Percentiles rank a stretch among this genome's conserved stretches.
These are phyloP conservation scores for Hydrolagus affinis DNA, from an alignment of 2,113 vertebrate genomes.

Conservation along the genomic window DNA sequence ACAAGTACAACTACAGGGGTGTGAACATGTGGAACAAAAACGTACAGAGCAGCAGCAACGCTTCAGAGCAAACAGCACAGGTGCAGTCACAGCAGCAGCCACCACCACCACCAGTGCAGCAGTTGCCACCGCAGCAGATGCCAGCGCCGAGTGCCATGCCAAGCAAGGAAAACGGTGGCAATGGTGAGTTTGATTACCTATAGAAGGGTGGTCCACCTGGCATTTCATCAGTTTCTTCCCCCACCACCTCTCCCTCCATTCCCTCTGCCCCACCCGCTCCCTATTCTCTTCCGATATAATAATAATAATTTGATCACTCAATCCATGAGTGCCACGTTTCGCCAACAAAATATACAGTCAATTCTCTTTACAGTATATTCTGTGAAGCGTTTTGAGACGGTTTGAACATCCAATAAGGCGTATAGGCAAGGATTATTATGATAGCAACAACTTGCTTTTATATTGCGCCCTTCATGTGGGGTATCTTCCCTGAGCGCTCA, in stretches of 20 bases:
- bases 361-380: no score
- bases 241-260: neutral
- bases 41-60: conserved; percentile 52
- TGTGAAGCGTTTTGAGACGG: no score
- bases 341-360: no score
- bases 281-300: no score
- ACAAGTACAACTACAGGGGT: conserved; percentile 69
- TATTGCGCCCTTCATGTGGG: no score
- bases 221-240: neutral
- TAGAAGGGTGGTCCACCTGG: neutral
- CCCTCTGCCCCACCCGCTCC: neutral
- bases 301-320: no score
- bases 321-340: no score
- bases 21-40: conserved; percentile 93
- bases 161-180: conserved; percentile 65
- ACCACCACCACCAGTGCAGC: conserved; percentile 44
- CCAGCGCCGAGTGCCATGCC: conserved; percentile 55
- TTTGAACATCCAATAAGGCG: no score
- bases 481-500: no score
- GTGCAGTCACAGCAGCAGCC: conserved; percentile 53
- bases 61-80: conserved; percentile 69
- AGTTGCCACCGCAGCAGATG: conserved; percentile 43
- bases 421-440: no score
- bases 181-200: conserved; percentile 55
- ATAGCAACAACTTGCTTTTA: no score